Percentiles rank a stretch among this genome's conserved stretches.
Evolutionary conservation across 2,888 invertebrate genomes (phyloP).

Genomic region (Alloscopus bannaensis): DNA sequence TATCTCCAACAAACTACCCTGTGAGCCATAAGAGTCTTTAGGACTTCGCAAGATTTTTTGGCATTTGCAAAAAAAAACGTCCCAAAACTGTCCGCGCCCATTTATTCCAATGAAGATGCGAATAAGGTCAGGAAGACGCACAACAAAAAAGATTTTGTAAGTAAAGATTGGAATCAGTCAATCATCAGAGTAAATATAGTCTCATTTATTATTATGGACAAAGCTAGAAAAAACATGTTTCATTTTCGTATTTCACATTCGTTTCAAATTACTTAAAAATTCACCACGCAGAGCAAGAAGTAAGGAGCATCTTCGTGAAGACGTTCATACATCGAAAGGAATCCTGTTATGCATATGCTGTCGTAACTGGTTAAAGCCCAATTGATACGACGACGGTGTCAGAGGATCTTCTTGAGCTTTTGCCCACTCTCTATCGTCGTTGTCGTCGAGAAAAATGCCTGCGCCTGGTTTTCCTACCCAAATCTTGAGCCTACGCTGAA

Average conservation of each 20-base stretch:
- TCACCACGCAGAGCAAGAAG: too few relatives aligned
- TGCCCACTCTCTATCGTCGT: too few relatives aligned
- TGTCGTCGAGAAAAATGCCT: too few relatives aligned
- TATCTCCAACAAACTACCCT: too few relatives aligned
- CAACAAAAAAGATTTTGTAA: not conserved
- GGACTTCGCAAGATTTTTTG: too few relatives aligned
- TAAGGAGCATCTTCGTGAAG: constrained; percentile 21
- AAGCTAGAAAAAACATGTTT: not conserved
- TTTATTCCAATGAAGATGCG: constrained; percentile 19
- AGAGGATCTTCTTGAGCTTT: too few relatives aligned
- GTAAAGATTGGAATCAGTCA: constrained; percentile 39
- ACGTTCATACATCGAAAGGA: constrained; percentile 38
- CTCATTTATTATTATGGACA: constrained; percentile 16
- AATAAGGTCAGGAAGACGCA: constrained; percentile 54
- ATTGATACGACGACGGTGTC: not conserved
- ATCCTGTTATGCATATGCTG: constrained; percentile 31
- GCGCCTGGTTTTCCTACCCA: constrained; percentile 50
- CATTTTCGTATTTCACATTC: not conserved
- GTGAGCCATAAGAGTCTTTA: too few relatives aligned
- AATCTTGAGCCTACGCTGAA: constrained; percentile 61
- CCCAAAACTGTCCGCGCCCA: constrained; percentile 51
- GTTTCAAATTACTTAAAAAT: constrained; percentile 1
- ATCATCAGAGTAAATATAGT: constrained; percentile 41
- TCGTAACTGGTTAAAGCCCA: not conserved
- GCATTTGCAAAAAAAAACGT: constrained; percentile 38